Evolutionary conservation across 2,888 invertebrate species (phyloP), one percentile per base, ranked within the genome.

Genomic region (Melieria crassipennis): DNA sequence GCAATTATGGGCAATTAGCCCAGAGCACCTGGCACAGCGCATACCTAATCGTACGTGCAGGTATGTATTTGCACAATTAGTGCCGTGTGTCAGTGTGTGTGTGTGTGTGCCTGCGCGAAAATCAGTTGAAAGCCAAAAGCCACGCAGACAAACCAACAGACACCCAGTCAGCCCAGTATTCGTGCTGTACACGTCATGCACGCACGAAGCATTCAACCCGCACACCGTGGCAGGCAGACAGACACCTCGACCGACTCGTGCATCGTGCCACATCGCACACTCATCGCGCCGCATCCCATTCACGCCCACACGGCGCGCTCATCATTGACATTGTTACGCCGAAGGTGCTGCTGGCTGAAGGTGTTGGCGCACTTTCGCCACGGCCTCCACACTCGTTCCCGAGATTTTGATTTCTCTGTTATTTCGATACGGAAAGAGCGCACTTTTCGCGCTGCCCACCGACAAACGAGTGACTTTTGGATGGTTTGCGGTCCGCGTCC

Each of bases 281-380:
- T 30, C 10, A 50, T 11, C 6, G 56, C 30, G 16, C n/a, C 50
- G 50, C 63, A 30, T 43, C 48, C 50, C 46, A 16, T 57, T n/a
- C 57, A 30, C 5, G 30, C 30, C 46, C 30, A 57, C 62, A 4
- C 6, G 5, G n/a, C 70, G 64, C 67, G 61, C 71, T 68, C 72
- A 61, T 64, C 69, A 48, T 69, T 78, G 78, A 75, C 63, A 69
- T 77, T 75, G 71, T 67, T 70, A 72, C 74, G 66, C 71, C 52
- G 46, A 63, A 16, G 43, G 61, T 61, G 61, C 45, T 61, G 10
- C 11, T 2, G 10, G 5, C 42, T 45, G 65, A 57, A 65, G 65
- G 47, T 63, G 69, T 52, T 61, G 11, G 52, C 13, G 64, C 52
- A 52, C 7, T 52, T 50, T 42, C 52, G 50, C n/a, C 30, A 30